Evolutionary conservation across 2,797 vertebrate genomes (phyloP).

Genomic region (Liparis tanakae): DNA sequence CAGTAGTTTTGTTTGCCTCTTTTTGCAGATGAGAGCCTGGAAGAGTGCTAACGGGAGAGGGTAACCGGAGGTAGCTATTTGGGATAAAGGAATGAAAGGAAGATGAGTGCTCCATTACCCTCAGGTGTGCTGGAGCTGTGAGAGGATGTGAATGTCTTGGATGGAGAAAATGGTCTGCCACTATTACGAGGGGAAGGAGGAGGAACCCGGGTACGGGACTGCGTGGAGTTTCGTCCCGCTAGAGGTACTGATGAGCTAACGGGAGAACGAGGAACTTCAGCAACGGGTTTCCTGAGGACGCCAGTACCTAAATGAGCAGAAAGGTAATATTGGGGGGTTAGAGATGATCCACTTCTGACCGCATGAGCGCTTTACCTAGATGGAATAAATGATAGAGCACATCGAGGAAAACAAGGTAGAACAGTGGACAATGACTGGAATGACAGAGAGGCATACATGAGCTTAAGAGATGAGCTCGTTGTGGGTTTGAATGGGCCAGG

Average conservation of each 20-base stretch:
- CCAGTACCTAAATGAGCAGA: constrained; percentile 76
- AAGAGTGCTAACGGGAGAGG: constrained; percentile 30
- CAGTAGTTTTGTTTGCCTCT: constrained; percentile 37
- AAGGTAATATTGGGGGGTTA: constrained; percentile 55
- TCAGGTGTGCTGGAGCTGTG: constrained; percentile 68
- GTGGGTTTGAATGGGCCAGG: constrained; percentile 50
- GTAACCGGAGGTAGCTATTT: constrained; percentile 44
- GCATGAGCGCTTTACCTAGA: constrained; percentile 54
- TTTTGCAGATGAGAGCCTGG: constrained; percentile 35
- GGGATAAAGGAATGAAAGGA: constrained; percentile 35
- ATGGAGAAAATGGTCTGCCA: constrained; percentile 56
- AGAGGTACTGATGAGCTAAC: constrained; percentile 65
- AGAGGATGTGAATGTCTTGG: constrained; percentile 69
- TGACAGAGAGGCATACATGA: constrained; percentile 58
- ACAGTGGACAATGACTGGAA: constrained; percentile 64
- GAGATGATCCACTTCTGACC: constrained; percentile 31
- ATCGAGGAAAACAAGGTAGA: constrained; percentile 50
- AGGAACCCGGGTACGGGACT: constrained; percentile 48
- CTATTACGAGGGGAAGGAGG: constrained; percentile 51
- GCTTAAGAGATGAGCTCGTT: constrained; percentile 52
- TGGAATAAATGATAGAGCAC: constrained; percentile 62
- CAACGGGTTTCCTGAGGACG: constrained; percentile 44
- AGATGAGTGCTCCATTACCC: constrained; percentile 71
- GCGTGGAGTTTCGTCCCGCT: constrained; percentile 61
- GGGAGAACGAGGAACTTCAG: constrained; percentile 64